phyloP scores from a whole-genome alignment of 2,888 invertebrate species.

The Pilophorus perplexus region DNA sequence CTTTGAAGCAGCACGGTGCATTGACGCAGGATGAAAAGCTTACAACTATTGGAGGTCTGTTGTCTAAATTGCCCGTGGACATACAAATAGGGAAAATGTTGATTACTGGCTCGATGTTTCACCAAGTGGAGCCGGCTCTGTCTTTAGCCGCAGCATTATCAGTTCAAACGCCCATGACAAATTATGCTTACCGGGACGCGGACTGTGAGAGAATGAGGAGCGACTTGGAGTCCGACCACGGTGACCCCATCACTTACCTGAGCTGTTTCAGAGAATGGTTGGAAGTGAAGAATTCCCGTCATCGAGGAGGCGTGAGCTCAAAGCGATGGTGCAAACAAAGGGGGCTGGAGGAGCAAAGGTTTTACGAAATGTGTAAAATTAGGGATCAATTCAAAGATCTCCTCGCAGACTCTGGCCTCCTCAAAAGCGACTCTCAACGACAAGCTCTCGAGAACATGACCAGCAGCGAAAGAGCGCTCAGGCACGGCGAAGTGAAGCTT shows the following conservation, averaged over 20 bases:
- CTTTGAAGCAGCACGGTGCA: slow-evolving; percentile 85
- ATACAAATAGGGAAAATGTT: slow-evolving; percentile 94
- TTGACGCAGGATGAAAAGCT: slow-evolving; percentile 74
- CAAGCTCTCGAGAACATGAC: slow-evolving; percentile 16
- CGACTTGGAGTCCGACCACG: slow-evolving; percentile 87
- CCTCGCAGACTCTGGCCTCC: slow-evolving; percentile 52
- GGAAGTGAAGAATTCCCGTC: slow-evolving; percentile 61
- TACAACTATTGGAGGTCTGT: slow-evolving; percentile 79
- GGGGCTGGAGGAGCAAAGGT: slow-evolving; percentile 93
- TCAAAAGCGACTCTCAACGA: slow-evolving; percentile 2
- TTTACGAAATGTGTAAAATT: slow-evolving; percentile 94
- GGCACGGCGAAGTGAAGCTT: slow-evolving; percentile 86
- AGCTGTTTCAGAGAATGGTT: slow-evolving; percentile 89
- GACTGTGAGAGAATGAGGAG: slow-evolving; percentile 76
- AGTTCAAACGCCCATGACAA: slow-evolving; percentile 90
- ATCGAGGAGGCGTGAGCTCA: slow-evolving; percentile 52
- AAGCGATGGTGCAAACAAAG: slow-evolving; percentile 84
- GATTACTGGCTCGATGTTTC: slow-evolving; percentile 84
- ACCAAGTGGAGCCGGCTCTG: slow-evolving; percentile 82
- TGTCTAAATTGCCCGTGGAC: slow-evolving; percentile 90
- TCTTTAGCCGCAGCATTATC: slow-evolving; percentile 89
- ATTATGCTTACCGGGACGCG: slow-evolving; percentile 78
- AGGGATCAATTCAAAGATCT: slow-evolving; percentile 83
- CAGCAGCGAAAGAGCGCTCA: slow-evolving; percentile 70
- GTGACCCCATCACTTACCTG: slow-evolving; percentile 88